Conservation (phyloP, 2,888 invertebrate genomes). For the Chrysolina haemoptera region DNA sequence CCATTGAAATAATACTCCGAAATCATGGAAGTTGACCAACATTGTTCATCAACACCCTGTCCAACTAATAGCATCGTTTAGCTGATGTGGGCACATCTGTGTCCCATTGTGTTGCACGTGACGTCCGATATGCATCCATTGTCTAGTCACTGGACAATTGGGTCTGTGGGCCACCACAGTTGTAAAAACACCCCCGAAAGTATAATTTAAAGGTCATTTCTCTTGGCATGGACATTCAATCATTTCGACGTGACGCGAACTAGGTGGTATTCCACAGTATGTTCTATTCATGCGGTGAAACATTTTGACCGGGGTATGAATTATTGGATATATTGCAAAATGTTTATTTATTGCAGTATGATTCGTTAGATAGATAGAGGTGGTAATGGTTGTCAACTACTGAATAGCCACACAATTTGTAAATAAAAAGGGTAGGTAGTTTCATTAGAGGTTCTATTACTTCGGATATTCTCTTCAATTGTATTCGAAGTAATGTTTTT, state of each 20-base stretch:
- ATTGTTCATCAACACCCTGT: conserved; percentile 25
- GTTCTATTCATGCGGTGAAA: conserved; percentile 23
- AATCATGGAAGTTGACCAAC: neutral
- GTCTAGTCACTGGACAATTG: conserved; percentile 39
- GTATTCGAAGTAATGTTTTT: no score
- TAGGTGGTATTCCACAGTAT: conserved; percentile 23
- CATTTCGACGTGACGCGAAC: conserved; percentile 23
- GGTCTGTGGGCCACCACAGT: conserved; percentile 53
- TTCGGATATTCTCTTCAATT: no score
- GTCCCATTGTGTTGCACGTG: conserved; percentile 44
- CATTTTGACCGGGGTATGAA: conserved; percentile 25
- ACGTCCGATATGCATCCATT: conserved; percentile 42
- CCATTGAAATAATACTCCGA: neutral
- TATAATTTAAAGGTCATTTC: conserved; percentile 50
- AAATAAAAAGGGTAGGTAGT: neutral
- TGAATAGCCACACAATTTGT: neutral
- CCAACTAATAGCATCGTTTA: conserved; percentile 38
- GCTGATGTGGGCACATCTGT: conserved; percentile 53
- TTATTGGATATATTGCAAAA: conserved; percentile 19
- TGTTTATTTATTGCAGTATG: neutral
- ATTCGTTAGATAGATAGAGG: neutral
- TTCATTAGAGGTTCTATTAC: neutral
- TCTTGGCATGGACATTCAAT: conserved; percentile 22
- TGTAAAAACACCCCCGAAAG: conserved; percentile 53
- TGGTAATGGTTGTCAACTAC: neutral